Conservation (phyloP, 2,113 vertebrate species). For the Melanerpes aurifrons region DNA sequence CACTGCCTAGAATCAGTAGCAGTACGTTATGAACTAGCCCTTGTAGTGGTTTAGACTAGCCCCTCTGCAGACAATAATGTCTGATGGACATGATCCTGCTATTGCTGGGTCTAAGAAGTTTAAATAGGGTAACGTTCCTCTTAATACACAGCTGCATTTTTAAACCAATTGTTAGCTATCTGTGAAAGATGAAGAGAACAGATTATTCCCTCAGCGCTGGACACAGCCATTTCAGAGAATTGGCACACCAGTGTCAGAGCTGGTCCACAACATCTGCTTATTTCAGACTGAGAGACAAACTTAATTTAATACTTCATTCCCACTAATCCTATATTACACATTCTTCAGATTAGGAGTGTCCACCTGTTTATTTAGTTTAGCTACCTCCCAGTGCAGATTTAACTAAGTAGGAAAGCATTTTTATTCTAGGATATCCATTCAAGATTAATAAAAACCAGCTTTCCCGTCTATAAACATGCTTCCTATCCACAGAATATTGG, state of each 20-base stretch:
- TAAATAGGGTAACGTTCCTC: background rate
- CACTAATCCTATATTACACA: background rate
- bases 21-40: background rate
- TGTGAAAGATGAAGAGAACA: background rate
- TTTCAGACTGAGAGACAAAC: background rate
- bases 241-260: background rate
- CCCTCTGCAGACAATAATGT: background rate
- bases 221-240: background rate
- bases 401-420: background rate
- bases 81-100: background rate
- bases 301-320: background rate
- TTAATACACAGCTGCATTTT: background rate
- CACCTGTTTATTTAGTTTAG: background rate
- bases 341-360: background rate
- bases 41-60: background rate
- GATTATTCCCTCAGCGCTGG: background rate
- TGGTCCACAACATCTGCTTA: background rate
- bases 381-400: background rate
- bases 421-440: background rate
- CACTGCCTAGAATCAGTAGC: background rate
- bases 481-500: background rate
- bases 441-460: background rate
- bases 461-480: background rate
- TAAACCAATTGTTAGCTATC: background rate
- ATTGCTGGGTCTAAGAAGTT: background rate